Evolutionary conservation across 2,113 vertebrate genomes (phyloP).

Genomic region (Coryphaenoides rupestris): DNA sequence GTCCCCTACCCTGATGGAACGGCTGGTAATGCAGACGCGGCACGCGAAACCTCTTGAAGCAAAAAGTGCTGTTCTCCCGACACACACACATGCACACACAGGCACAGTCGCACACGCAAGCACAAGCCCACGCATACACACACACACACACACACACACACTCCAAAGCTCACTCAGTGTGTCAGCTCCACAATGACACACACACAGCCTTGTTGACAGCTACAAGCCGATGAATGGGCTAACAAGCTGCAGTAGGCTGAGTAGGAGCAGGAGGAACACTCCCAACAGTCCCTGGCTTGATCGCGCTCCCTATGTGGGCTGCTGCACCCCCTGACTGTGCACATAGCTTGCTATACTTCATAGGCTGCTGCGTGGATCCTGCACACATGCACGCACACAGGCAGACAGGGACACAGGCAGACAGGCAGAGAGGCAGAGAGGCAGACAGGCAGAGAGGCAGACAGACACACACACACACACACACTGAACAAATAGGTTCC

Average conservation of each 20-base stretch:
- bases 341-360: background rate
- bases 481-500: background rate
- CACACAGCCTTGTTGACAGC: conserved; percentile 41
- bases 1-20: no score
- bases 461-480: no score
- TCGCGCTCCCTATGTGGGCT: no score
- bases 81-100: background rate
- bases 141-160: no score
- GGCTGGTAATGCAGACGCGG: background rate
- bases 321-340: background rate
- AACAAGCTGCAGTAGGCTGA: conserved; percentile 32
- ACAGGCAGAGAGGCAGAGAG: no score
- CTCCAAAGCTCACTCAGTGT: conserved; percentile 43
- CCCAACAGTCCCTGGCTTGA: no score
- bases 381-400: no score
- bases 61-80: background rate
- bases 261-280: background rate
- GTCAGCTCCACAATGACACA: conserved; percentile 46
- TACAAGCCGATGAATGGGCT: conserved; percentile 30
- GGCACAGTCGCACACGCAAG: background rate
- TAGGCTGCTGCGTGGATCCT: background rate
- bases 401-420: no score
- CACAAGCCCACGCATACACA: conserved; percentile 42
- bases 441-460: no score
- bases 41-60: background rate